Base-by-base conservation (phyloP, 23 tunicate genomes). In the Styela plicata region DNA sequence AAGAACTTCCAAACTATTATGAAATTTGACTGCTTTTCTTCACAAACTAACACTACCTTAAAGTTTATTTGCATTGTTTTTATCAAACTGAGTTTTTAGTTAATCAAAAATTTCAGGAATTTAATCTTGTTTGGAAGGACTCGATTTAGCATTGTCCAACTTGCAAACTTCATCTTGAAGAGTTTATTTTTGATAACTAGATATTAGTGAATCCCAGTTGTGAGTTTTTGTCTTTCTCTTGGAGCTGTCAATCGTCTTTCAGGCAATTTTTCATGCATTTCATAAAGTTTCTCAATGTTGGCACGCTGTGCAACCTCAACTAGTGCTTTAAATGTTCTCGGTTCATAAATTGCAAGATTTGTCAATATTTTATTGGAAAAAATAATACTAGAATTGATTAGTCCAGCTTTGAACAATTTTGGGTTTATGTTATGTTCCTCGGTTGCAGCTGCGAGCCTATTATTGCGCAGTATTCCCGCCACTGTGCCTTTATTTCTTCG, bases 331-430 rank as follows among this genome's bases (percentile, higher is more conserved):
- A 93, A 93, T 70, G 98, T 88, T 18, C 89, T 63, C 35, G 98
- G 98, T 70, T 93, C 98, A 78, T 93, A 93, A 21, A 88, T 88
- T 21, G 98, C 61, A 70, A 93, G 27, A 34, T 71, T 66, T 17
- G 70, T 85, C 44, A 93, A 66, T 86, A 85, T 84, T 17, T 82
- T 70, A 27, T 67, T 88, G 75, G 64, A 82, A 3, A 93, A 63
- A 13, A 26, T 36, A 19, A 88, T 87, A 26, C 73, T 80, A 32
- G 85, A 78, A 22, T 27, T 5, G 0, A 31, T 34, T 22, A 93
- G 62, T 1, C 89, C 98, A 21, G 17, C 31, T 70, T 65, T 74
- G 3, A 88, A 70, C 35, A 28, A 19, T 1, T 53, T 69, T 18
- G 22, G 31, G 16, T 53, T 74, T 16, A 69, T 52, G 33, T 77